A percentile compares a stretch with the other conserved stretches of the same genome.
Conservation (phyloP, 1,140 invertebrate species). For the Ruditapes philippinarum region DNA sequence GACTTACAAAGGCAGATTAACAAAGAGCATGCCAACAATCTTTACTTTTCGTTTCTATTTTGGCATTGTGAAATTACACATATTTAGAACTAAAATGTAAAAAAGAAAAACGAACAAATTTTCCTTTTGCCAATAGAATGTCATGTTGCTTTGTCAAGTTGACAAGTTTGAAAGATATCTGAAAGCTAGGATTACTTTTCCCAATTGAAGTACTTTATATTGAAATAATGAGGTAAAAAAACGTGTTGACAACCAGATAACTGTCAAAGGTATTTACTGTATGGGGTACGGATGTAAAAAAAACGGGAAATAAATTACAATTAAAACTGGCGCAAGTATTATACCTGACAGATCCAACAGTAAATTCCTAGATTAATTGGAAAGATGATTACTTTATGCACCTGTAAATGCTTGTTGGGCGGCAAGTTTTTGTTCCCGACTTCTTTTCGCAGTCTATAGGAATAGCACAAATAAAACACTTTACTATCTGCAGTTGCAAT, state of each 20-base stretch:
- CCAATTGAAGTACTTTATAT: neutral
- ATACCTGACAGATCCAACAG: neutral
- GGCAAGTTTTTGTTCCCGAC: too few relatives aligned
- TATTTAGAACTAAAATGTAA: too few relatives aligned
- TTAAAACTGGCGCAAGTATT: neutral
- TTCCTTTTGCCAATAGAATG: neutral
- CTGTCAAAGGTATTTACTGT: neutral
- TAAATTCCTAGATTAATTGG: neutral
- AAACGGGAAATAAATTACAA: neutral
- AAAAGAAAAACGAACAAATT: too few relatives aligned
- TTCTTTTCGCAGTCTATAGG: neutral
- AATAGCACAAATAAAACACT: neutral
- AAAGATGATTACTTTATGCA: neutral
- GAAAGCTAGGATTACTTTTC: neutral
- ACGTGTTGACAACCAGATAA: neutral
- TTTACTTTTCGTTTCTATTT: too few relatives aligned
- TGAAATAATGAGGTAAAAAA: neutral
- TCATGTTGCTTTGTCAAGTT: neutral
- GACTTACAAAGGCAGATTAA: too few relatives aligned
- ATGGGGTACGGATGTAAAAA: neutral
- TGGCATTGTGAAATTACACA: too few relatives aligned
- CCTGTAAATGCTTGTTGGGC: neutral
- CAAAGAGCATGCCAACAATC: too few relatives aligned
- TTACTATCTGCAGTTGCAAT: neutral
- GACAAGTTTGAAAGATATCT: neutral